These are phyloP conservation scores for Calonectris borealis DNA, from an alignment of 2,113 vertebrate genomes.

Conservation along the genomic window DNA sequence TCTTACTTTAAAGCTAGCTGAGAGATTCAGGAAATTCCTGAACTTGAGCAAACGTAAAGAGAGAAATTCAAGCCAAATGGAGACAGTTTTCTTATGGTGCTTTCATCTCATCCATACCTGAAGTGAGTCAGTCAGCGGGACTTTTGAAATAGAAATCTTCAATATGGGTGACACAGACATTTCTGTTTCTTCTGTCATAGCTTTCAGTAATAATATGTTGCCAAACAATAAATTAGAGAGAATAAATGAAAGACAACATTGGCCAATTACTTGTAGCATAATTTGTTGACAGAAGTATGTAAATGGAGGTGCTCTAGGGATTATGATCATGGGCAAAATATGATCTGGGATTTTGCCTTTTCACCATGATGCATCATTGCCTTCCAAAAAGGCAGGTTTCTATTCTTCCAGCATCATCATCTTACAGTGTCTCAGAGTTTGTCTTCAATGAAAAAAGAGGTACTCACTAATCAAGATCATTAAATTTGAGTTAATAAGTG, in stretches of 20 bases:
- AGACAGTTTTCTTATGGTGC: neutral
- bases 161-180: neutral
- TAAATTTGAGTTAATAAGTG: neutral
- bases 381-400: neutral
- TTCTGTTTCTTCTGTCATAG: neutral
- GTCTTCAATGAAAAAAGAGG: neutral
- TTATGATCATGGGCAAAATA: neutral
- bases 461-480: neutral
- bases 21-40: neutral
- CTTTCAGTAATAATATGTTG: neutral
- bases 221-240: neutral
- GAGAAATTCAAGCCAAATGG: neutral
- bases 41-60: neutral
- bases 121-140: neutral
- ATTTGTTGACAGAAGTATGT: neutral
- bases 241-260: neutral
- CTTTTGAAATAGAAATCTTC: neutral
- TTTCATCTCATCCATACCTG: neutral
- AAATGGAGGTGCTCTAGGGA: neutral
- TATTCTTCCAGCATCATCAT: neutral
- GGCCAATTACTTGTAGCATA: neutral
- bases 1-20: neutral
- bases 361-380: neutral
- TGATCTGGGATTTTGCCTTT: neutral
- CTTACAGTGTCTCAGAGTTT: neutral